phyloP scores from a whole-genome alignment of 2,797 vertebrate species.

The Avahi laniger region DNA sequence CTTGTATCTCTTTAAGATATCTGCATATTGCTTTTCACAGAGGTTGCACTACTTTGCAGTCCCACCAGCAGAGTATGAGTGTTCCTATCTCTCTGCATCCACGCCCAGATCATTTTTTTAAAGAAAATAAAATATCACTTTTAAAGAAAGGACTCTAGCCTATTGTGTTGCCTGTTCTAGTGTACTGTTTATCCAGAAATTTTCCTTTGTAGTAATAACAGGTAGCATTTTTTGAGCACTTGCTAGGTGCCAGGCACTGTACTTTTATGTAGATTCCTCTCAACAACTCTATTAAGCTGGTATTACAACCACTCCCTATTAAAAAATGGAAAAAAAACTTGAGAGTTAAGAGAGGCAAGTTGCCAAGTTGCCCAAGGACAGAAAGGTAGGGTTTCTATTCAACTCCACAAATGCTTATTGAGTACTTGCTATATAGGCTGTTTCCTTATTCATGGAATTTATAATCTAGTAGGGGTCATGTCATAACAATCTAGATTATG shows the following conservation, averaged over 20 bases:
- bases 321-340: not conserved
- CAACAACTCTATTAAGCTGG: not conserved
- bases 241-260: not conserved
- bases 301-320: not conserved
- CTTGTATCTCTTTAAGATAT: too few species aligned
- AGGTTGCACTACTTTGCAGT: too few species aligned
- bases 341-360: not conserved
- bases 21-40: too few species aligned
- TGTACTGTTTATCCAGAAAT: not conserved
- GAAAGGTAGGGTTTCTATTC: not conserved
- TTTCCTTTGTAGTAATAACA: not conserved
- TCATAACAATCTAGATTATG: constrained; percentile 12
- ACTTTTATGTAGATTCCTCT: not conserved
- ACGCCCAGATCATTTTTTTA: not conserved
- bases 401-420: not conserved
- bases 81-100: too few species aligned
- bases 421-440: not conserved
- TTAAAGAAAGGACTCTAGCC: not conserved
- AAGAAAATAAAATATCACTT: constrained; percentile 15
- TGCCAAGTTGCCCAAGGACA: not conserved
- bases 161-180: not conserved
- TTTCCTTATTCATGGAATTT: constrained; percentile 4
- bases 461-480: not conserved
- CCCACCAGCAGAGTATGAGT: too few species aligned
- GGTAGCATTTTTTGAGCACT: constrained; percentile 8